Conservation (phyloP, 2,797 vertebrate species). For the Sciaenops ocellatus region DNA sequence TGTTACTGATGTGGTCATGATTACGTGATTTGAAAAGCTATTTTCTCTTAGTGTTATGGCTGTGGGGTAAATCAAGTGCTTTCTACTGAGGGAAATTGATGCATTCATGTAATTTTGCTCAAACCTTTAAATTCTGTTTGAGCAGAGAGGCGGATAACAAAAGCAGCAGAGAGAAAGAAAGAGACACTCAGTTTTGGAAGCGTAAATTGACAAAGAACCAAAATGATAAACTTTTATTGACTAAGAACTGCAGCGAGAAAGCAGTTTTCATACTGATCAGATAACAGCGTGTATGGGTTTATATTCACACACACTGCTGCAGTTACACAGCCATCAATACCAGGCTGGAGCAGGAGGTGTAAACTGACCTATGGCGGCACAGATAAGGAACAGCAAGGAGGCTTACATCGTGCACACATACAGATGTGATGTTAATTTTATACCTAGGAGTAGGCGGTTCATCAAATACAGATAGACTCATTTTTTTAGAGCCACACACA, state of each 20-base stretch:
- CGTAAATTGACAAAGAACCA: conserved; percentile 24
- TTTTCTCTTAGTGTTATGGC: conserved; percentile 36
- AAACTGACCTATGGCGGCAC: conserved; percentile 21
- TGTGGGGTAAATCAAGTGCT: conserved; percentile 23
- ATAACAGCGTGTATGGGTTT: conserved; percentile 12
- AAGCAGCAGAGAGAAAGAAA: conserved; percentile 8
- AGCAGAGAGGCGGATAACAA: background rate
- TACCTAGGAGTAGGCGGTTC: conserved; percentile 3
- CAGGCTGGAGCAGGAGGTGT: conserved; percentile 23
- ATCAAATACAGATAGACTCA: background rate
- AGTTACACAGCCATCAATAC: conserved; percentile 40
- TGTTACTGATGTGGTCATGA: conserved; percentile 50
- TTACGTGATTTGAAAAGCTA: conserved; percentile 46
- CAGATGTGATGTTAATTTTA: conserved; percentile 31
- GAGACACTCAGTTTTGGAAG: conserved; percentile 10
- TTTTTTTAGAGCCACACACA: conserved; percentile 1
- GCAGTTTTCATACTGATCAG: conserved; percentile 37
- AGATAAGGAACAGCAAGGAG: conserved; percentile 3
- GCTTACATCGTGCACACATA: conserved; percentile 7
- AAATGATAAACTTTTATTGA: conserved; percentile 40
- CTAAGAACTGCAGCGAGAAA: conserved; percentile 25
- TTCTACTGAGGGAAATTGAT: conserved; percentile 14
- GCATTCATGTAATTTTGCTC: conserved; percentile 20
- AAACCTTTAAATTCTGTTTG: conserved; percentile 40
- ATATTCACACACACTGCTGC: conserved; percentile 25